Percentiles rank a stretch among this genome's conserved stretches.
phyloP scores from a whole-genome alignment of 1,140 invertebrate species.

The Eulimnadia texana region DNA sequence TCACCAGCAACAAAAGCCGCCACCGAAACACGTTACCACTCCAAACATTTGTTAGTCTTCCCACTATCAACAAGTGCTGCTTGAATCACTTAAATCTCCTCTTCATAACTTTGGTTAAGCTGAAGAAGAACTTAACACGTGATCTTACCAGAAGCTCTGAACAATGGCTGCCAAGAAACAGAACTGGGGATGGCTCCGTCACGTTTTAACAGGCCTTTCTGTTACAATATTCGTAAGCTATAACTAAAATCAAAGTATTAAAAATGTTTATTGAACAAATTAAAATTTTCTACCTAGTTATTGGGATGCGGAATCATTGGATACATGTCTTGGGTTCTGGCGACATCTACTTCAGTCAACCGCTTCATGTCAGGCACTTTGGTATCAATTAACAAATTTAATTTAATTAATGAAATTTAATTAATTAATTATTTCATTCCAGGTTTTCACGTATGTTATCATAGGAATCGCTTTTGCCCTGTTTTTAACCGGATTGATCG shows the following conservation, averaged over 20 bases:
- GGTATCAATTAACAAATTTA: conserved; percentile 22
- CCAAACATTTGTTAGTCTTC: background rate
- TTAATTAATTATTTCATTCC: conserved; percentile 12
- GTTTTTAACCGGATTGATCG: conserved; percentile 30
- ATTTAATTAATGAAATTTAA: background rate
- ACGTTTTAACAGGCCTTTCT: conserved; percentile 24
- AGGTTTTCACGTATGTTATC: conserved; percentile 31
- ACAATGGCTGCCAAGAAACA: background rate
- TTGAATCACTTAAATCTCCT: background rate
- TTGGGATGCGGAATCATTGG: conserved; percentile 28
- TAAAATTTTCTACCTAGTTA: conserved; percentile 21
- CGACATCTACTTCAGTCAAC: conserved; percentile 30
- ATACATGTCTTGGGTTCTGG: conserved; percentile 31
- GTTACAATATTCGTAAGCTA: conserved; percentile 25
- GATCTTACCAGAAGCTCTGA: too few species aligned
- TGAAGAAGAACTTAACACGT: too few species aligned
- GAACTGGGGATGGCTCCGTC: conserved; percentile 23
- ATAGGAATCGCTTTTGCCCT: conserved; percentile 28
- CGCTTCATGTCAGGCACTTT: conserved; percentile 30
- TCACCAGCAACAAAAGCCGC: background rate
- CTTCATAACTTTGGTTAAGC: background rate
- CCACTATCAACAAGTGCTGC: background rate
- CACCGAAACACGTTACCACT: background rate
- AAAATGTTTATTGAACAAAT: background rate
- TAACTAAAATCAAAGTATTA: background rate